phyloP scores from a whole-genome alignment of 2,797 vertebrate genomes.

The Heteromormyrus szaboi region DNA sequence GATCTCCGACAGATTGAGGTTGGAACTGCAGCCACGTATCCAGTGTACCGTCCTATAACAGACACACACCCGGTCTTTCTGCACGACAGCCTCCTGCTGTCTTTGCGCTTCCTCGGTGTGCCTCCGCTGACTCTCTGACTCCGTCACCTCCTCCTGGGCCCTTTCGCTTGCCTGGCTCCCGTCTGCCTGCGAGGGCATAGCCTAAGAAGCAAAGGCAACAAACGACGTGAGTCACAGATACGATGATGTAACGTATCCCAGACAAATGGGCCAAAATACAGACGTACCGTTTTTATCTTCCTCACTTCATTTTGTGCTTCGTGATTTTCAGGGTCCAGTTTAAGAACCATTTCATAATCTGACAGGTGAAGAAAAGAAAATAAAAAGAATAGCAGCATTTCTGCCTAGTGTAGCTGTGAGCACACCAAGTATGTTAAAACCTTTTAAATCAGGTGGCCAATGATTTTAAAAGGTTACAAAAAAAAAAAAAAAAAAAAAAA shows the following conservation, averaged over 20 bases:
- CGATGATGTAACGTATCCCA: background rate
- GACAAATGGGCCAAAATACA: background rate
- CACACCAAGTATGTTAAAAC: background rate
- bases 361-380: slow-evolving; percentile 7
- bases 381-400: background rate
- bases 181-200: slow-evolving; percentile 43
- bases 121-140: slow-evolving; percentile 48
- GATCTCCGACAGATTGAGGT: background rate
- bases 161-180: slow-evolving; percentile 30
- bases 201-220: slow-evolving; percentile 47
- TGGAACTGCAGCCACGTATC: background rate
- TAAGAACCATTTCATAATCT: slow-evolving; percentile 88
- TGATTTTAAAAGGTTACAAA: background rate
- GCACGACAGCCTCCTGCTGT: slow-evolving; percentile 75
- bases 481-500: too few relatives aligned
- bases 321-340: slow-evolving; percentile 74
- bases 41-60: background rate
- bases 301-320: slow-evolving; percentile 80
- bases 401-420: background rate
- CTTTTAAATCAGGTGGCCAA: background rate
- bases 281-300: slow-evolving; percentile 74
- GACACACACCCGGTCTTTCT: slow-evolving; percentile 81
- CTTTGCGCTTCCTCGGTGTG: slow-evolving; percentile 60
- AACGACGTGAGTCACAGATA: background rate
- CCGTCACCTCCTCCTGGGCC: slow-evolving; percentile 10